Evolutionary conservation across 2,113 vertebrate genomes (phyloP), one percentile per base, ranked within the genome.

Genomic region (Fulmarus glacialis): DNA sequence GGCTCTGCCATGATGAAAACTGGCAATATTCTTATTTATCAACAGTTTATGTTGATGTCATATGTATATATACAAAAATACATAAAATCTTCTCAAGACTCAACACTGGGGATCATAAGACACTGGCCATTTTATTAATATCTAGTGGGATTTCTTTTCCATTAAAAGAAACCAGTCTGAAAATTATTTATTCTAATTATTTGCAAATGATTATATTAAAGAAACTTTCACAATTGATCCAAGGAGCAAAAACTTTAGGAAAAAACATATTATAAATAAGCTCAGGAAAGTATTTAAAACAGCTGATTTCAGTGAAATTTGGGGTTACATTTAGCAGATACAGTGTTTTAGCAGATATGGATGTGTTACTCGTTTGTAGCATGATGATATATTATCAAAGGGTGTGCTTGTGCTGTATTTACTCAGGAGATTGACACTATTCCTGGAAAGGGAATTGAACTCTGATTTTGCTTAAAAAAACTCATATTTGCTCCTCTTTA

Each of bases 371-470:
- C 3, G 30, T 12, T 66, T 40, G 18, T 14, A 56, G 1, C 43
- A 79, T 23, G 3, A 9, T 70, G 12, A 30, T 75, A 27, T 34
- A 34, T 52, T 45, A 38, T 43, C 11, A 74, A 50, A 77, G 2
- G 1, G 0, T 45, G 5, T 38, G 4, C 9, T 48, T 47, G 2
- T 19, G 21, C 1, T 53, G 1, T 27, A 71, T 74, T 62, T 12
- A 43, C 3, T 55, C 19, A 40, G 23, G 21, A 47, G 10, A 6
- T 27, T 52, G 53, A 23, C 16, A 29, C 4, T 36, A 2, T 14
- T 58, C 14, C 15, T 55, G 9, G 18, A 52, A 66, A 52, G 5
- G 19, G 26, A 72, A 53, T 1, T 6, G 2, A 58, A 34, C 3
- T 21, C 15, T 38, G 6, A 15, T 67, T 53, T 73, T 24, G 22